Percentiles rank a stretch among this genome's conserved stretches.
Conservation (phyloP, 2,888 invertebrate species). For the Eulithis prunata region DNA sequence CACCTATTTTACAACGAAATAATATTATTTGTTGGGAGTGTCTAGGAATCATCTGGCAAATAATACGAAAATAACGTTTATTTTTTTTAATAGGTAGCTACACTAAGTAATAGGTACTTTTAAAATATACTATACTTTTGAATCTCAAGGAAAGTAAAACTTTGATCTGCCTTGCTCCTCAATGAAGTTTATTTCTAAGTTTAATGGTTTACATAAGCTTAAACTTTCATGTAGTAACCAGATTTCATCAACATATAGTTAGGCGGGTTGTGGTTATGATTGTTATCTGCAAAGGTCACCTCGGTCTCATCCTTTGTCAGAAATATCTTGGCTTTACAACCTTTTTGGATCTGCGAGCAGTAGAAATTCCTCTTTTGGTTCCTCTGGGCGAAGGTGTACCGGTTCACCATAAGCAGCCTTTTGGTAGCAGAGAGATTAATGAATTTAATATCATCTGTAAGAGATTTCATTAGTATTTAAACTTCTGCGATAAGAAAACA, state of each 20-base stretch:
- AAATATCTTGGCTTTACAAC: conserved; percentile 54
- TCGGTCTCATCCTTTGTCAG: conserved; percentile 38
- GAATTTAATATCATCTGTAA: conserved; percentile 46
- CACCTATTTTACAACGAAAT: no score
- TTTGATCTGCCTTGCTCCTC: no score
- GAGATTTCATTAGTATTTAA: no score
- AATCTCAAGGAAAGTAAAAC: no score
- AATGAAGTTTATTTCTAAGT: no score
- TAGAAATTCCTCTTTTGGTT: conserved; percentile 52
- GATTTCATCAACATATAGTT: conserved; percentile 14
- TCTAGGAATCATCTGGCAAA: no score
- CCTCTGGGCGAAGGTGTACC: conserved; percentile 53
- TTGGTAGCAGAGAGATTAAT: conserved; percentile 45
- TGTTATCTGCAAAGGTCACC: conserved; percentile 37
- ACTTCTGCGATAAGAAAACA: no score
- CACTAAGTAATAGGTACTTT: no score
- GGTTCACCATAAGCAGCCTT: conserved; percentile 52
- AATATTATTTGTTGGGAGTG: no score
- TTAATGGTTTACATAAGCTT: neutral
- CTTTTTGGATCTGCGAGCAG: conserved; percentile 52
- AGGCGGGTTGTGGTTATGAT: conserved; percentile 42
- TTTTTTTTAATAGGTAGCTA: no score
- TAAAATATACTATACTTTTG: no score
- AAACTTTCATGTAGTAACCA: conserved; percentile 25
- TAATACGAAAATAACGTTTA: no score